Evolutionary conservation across 2,113 vertebrate species (phyloP).

Genomic region (Sorex araneus): DNA sequence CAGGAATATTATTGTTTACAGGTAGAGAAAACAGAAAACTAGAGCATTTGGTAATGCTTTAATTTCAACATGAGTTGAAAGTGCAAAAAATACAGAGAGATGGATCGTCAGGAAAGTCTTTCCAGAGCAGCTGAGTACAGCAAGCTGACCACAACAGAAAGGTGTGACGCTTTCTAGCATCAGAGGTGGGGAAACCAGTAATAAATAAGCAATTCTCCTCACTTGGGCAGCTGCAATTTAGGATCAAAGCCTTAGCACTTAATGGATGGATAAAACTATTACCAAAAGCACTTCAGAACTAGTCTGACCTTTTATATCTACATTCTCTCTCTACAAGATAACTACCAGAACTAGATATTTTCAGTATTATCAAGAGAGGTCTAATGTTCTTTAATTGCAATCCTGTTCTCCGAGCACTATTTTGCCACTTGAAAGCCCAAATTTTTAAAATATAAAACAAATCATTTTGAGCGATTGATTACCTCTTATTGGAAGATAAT

Average conservation of each 20-base stretch:
- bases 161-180: neutral
- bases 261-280: neutral
- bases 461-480: neutral
- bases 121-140: neutral
- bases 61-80: neutral
- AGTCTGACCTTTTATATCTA: neutral
- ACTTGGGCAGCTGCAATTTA: neutral
- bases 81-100: neutral
- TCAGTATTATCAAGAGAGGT: neutral
- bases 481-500: neutral
- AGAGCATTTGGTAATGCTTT: neutral
- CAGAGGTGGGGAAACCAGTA: neutral
- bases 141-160: neutral
- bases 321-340: neutral
- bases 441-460: neutral
- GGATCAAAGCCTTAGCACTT: neutral
- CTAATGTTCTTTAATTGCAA: neutral
- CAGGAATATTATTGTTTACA: neutral
- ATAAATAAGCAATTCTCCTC: neutral
- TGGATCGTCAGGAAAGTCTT: neutral
- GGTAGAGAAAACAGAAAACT: neutral
- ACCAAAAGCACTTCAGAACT: neutral
- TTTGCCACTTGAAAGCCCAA: neutral
- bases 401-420: neutral
- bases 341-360: neutral